Conservation (phyloP, 2,113 vertebrate genomes). For the Petromus typicus region DNA sequence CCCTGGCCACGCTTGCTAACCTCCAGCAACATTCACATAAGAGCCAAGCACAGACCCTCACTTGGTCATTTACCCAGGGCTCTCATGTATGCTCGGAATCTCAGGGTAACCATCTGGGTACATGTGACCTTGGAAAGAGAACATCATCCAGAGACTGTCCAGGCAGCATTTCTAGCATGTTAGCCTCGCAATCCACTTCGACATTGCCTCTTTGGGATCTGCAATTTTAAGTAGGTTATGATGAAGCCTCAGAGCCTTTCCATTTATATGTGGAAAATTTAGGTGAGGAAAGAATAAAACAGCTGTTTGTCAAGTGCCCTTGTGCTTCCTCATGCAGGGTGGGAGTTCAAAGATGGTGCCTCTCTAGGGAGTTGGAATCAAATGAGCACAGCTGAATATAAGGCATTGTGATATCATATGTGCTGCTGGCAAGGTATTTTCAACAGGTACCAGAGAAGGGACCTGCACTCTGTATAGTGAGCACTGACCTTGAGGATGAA, state of each 20-base stretch:
- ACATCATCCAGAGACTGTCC: neutral
- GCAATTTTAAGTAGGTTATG: neutral
- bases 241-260: neutral
- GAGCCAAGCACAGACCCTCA: neutral
- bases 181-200: neutral
- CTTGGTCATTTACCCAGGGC: accelerated
- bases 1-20: accelerated
- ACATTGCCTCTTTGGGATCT: neutral
- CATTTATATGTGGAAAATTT: neutral
- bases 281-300: neutral
- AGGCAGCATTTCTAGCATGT: neutral
- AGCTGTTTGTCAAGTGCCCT: neutral
- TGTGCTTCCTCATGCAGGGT: neutral
- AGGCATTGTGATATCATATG: accelerated
- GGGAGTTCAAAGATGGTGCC: neutral
- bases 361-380: neutral
- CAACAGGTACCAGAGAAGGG: neutral
- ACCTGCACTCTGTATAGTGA: neutral
- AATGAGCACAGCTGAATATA: neutral
- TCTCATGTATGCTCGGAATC: neutral
- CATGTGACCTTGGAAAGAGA: neutral
- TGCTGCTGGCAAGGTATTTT: neutral
- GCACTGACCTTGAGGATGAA: neutral
- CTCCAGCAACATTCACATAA: neutral
- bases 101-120: neutral